These are phyloP conservation scores for Aporophyla lueneburgensis DNA, from an alignment of 2,888 invertebrate genomes.

Conservation along the genomic window DNA sequence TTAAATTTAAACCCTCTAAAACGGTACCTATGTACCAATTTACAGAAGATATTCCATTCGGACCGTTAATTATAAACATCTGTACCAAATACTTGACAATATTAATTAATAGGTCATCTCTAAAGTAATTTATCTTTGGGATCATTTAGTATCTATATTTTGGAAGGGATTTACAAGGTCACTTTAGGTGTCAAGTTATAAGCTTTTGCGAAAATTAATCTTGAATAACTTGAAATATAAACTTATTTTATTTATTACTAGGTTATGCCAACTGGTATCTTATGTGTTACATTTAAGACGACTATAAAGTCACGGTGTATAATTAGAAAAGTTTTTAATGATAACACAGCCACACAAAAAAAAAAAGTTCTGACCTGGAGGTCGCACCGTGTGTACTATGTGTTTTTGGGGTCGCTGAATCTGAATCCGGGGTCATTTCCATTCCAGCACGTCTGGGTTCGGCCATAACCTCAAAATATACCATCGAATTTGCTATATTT, in stretches of 20 bases:
- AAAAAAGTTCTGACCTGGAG: too few relatives aligned
- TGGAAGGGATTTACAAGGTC: conserved; percentile 31
- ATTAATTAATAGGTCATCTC: conserved; percentile 63
- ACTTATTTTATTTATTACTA: background rate
- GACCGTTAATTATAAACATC: conserved; percentile 58
- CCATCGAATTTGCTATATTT: too few relatives aligned
- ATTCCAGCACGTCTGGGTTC: too few relatives aligned
- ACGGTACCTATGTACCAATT: conserved; percentile 18
- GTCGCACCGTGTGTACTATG: too few relatives aligned
- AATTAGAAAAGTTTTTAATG: too few relatives aligned
- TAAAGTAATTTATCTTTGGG: conserved; percentile 51
- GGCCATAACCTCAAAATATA: too few relatives aligned
- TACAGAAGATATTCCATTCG: conserved; percentile 33
- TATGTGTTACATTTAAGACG: too few relatives aligned
- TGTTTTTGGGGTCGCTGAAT: too few relatives aligned
- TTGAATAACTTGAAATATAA: background rate
- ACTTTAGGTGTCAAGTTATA: conserved; percentile 27
- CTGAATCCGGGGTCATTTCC: too few relatives aligned
- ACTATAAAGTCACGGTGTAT: too few relatives aligned
- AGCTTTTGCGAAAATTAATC: background rate
- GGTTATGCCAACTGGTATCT: background rate
- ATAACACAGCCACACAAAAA: too few relatives aligned
- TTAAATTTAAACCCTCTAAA: conserved; percentile 32
- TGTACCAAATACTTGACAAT: conserved; percentile 58
- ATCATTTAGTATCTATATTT: conserved; percentile 47